Evolutionary conservation across 2,113 vertebrate species (phyloP), one percentile per base, ranked within the genome.

Genomic region (Protobothrops flavoviridis): DNA sequence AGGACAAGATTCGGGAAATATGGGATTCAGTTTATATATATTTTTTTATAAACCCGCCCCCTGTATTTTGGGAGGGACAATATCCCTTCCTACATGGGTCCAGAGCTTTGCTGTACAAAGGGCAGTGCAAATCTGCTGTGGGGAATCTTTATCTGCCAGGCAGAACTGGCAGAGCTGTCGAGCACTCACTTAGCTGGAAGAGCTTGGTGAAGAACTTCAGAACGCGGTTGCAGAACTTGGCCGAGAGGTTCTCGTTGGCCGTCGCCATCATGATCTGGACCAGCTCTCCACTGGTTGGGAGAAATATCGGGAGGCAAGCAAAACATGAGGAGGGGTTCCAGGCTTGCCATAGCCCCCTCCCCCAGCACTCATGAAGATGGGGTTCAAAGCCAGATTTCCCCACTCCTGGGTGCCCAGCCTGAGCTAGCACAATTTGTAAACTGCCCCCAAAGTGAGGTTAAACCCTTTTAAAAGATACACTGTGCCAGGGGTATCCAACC

Each of bases 181-280:
- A 81, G 74, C 94, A 99, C 99, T 99, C 98, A 99, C 99, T 98
- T 43, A 99, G 98, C 96, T 99, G 99, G 97, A 99, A 99, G 94
- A 99, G 99, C 96, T 99, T 99, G 96, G 99, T 99, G 98, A 99
- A 99, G 96, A 99, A 99, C 94, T 99, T 99, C 96, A 99, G 97
- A 92, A 99, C 99, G 53, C 98, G 97, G 98, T 99, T 99, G 96
- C 99, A 99, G 96, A 99, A 99, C 96, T 99, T 99, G 23, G 99
- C 99, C 0, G 99, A 99, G 29, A 99, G 98, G 96, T 98, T 99
- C 96, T 99, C 99, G 92, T 99, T 99, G 95, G 99, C 99, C 0
- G 99, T 99, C 0, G 99, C 98, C 99, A 99, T 99, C 99, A 99
- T 99, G 96, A 99, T 99, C 97, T 99, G 99, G 89, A 99, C 99